A percentile compares a stretch with the other conserved stretches of the same genome.
Conservation (phyloP, 2,888 invertebrate genomes). For the Diarsia mendica region DNA sequence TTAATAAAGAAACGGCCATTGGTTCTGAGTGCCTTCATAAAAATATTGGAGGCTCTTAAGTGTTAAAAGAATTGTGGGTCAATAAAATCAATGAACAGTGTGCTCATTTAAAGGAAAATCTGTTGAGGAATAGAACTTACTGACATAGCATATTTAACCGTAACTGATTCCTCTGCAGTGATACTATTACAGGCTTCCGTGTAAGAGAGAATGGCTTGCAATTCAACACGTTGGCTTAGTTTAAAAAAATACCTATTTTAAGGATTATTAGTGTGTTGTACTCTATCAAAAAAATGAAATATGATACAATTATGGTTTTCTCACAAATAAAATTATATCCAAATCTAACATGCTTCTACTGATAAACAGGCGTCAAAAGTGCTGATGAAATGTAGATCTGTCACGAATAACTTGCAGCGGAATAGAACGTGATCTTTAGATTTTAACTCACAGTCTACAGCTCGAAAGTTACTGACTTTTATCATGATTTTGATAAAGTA, state of each 20-base stretch:
- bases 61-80: slow-evolving; percentile 17
- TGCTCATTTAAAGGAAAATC: not conserved
- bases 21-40: slow-evolving; percentile 36
- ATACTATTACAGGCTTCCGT: not conserved
- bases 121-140: not conserved
- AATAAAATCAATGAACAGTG: slow-evolving; percentile 23
- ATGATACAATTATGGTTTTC: no score
- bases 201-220: no score
- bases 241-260: no score
- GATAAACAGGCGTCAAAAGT: not conserved
- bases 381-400: not conserved
- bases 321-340: not conserved
- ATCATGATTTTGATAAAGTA: not conserved
- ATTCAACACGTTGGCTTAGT: no score
- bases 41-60: slow-evolving; percentile 27
- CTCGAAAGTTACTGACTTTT: not conserved
- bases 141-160: not conserved
- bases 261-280: no score
- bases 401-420: not conserved
- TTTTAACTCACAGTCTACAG: not conserved
- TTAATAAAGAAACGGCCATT: slow-evolving; percentile 49
- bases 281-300: no score
- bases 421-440: not conserved
- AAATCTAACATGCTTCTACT: not conserved
- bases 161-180: not conserved